Percentiles rank a stretch among this genome's conserved stretches.
These are phyloP conservation scores for Lordiphosa stackelbergi DNA, from an alignment of 1,140 invertebrate genomes.

Conservation along the genomic window DNA sequence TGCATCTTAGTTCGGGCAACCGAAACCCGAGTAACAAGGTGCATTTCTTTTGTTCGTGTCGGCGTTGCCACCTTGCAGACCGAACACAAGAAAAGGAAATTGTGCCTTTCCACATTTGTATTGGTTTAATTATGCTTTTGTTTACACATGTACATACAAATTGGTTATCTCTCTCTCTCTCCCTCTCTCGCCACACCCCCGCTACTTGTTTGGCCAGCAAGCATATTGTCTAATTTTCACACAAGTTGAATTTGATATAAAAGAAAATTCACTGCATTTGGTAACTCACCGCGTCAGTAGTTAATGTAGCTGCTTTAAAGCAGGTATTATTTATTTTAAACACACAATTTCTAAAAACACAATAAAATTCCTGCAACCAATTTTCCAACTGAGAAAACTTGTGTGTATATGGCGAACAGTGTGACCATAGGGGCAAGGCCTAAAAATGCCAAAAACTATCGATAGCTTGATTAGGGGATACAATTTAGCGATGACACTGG, in stretches of 20 bases:
- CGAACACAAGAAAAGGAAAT: too few species aligned
- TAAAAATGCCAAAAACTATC: too few species aligned
- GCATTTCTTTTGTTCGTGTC: too few species aligned
- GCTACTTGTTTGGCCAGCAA: too few species aligned
- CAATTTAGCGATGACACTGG: background rate
- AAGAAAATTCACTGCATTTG: background rate
- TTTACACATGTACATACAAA: too few species aligned
- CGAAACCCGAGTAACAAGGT: too few species aligned
- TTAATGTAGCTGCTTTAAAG: constrained; percentile 49
- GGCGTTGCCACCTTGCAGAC: too few species aligned
- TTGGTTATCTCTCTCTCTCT: too few species aligned
- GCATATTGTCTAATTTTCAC: background rate
- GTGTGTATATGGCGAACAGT: constrained; percentile 32
- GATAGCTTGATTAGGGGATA: too few species aligned
- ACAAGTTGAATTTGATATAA: background rate
- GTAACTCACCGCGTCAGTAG: constrained; percentile 27
- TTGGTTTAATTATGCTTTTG: too few species aligned
- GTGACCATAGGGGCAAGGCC: background rate
- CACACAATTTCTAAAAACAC: constrained; percentile 32
- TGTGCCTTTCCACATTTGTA: too few species aligned
- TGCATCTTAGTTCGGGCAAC: too few species aligned
- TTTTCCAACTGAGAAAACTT: constrained; percentile 21
- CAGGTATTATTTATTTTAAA: constrained; percentile 49
- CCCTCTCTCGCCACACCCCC: background rate
- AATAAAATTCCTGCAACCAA: constrained; percentile 30